These are phyloP conservation scores for Mastomys natalensis DNA, from an alignment of 2,113 vertebrate genomes.

Conservation along the genomic window DNA sequence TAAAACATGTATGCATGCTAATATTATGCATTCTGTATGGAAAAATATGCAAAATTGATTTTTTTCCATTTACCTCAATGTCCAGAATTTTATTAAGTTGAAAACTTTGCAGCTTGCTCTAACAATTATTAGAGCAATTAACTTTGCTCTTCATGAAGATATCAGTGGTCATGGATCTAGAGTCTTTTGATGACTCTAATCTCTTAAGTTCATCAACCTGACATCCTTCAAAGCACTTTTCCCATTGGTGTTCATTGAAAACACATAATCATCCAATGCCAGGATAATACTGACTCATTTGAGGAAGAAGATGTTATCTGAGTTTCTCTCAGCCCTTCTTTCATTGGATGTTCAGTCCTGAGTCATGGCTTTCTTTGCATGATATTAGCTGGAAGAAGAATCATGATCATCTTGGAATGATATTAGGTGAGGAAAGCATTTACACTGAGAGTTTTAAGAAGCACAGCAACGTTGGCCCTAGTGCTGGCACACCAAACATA, in stretches of 20 bases:
- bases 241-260: not conserved
- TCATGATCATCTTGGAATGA: not conserved
- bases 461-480: not conserved
- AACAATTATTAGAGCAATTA: not conserved
- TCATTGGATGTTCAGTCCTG: not conserved
- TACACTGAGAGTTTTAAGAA: not conserved
- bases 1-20: not conserved
- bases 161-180: not conserved
- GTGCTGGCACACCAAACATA: not conserved
- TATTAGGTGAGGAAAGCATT: not conserved
- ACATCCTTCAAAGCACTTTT: not conserved
- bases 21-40: slow-evolving; percentile 8
- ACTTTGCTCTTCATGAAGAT: slow-evolving; percentile 13
- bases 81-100: not conserved
- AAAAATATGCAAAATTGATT: not conserved
- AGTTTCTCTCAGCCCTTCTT: not conserved
- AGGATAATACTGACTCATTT: not conserved
- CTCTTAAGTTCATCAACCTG: not conserved
- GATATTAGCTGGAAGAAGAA: not conserved
- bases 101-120: slow-evolving; percentile 12
- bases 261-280: not conserved
- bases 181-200: not conserved
- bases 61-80: not conserved
- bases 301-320: not conserved
- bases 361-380: not conserved